Evolutionary conservation across 2,888 invertebrate genomes (phyloP).

Genomic region (Synergus umbraculus): DNA sequence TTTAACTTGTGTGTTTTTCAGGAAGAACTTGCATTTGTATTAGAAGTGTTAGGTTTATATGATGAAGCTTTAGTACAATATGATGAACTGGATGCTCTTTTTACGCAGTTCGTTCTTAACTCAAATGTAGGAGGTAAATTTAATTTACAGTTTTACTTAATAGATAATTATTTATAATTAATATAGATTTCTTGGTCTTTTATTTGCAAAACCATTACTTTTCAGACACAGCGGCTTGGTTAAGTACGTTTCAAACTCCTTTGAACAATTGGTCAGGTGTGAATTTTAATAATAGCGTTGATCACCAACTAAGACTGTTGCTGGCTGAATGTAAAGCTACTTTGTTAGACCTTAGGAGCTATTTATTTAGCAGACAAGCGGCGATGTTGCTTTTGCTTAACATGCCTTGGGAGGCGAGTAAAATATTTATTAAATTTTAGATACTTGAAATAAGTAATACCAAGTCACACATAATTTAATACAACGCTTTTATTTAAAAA

Average conservation of each 20-base stretch:
- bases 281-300: conserved; percentile 82
- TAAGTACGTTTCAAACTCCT: conserved; percentile 88
- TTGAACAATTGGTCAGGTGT: conserved; percentile 88
- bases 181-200: conserved; percentile 28
- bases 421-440: neutral
- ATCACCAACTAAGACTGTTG: conserved; percentile 78
- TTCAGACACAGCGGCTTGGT: conserved; percentile 90
- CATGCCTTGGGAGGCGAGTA: conserved; percentile 89
- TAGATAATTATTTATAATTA: no score
- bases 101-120: conserved; percentile 97
- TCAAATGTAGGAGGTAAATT: conserved; percentile 87
- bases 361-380: conserved; percentile 95
- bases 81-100: conserved; percentile 97
- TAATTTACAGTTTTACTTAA: neutral
- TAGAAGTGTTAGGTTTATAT: conserved; percentile 95
- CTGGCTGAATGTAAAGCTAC: conserved; percentile 80
- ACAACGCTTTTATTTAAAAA: neutral
- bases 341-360: conserved; percentile 93
- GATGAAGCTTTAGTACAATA: conserved; percentile 98
- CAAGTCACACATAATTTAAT: neutral
- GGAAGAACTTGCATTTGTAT: conserved; percentile 96
- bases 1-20: conserved; percentile 70
- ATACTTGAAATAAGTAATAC: neutral
- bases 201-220: conserved; percentile 49
- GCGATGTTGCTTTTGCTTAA: conserved; percentile 86